Base-by-base conservation (phyloP, 2,888 invertebrate genomes). In the Cetonia aurata region DNA sequence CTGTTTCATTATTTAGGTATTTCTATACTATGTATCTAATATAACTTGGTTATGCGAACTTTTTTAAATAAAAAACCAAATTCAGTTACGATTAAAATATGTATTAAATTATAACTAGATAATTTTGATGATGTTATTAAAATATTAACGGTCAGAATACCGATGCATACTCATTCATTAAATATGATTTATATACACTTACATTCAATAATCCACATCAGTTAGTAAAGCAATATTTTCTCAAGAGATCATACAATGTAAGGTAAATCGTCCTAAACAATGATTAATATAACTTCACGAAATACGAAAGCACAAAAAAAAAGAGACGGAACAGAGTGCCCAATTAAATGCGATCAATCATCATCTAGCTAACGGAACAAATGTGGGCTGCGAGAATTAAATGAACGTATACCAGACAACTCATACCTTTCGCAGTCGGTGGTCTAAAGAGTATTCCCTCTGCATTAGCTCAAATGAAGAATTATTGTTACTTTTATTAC, bases 271-370 rank as follows among this genome's bases (percentile, higher is more conserved):
- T 37, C 10, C 19, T 25, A 25, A 52, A 52, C 52, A 52, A 15
- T 52, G 52, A 52, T 52, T 52, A 52, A 52, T 52, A 19, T 12
- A 17, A n/a, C 1, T 10, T 8, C 10, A 52, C 25, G 25, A 25
- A 25, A 52, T 52, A 52, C 9, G 25, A 52, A 19, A 19, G 25
- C 19, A 52, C 25, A 52, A 25, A 52, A 52, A 52, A 52, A n/a
- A 19, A 10, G 17, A n/a, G n/a, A n/a, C n/a, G n/a, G n/a, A 25
- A 25, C 52, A 25, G 17, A n/a, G 12, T 56, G 57, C 65, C 67
- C 70, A 72, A 72, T 72, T 70, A 70, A 60, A 60, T 48, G 42
- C 41, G 62, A 73, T 73, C 73, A 71, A 71, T 73, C 73, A 73
- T 67, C 71, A 73, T 71, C 69, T 65, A 52, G 52, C 52, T 15